A percentile compares a stretch with the other conserved stretches of the same genome.
These are phyloP conservation scores for Anisognathus igniventris DNA, from an alignment of 2,797 vertebrate species.

Conservation along the genomic window DNA sequence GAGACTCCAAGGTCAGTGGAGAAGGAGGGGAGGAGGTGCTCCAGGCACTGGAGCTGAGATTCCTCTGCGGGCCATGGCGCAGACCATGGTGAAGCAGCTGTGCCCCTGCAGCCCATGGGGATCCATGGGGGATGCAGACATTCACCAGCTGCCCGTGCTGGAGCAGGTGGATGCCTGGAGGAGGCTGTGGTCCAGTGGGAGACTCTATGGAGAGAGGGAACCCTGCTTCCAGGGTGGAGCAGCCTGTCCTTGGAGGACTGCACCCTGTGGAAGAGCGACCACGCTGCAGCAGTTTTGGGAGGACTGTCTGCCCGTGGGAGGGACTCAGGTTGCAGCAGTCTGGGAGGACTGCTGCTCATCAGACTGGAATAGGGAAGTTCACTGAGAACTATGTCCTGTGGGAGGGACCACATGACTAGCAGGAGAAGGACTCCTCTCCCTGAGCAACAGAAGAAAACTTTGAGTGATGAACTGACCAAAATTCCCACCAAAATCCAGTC, in stretches of 20 bases:
- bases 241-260: not conserved
- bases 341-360: not conserved
- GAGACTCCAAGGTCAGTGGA: not conserved
- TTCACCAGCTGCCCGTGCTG: not conserved
- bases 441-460: no score
- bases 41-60: accelerated
- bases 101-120: not conserved
- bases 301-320: no score
- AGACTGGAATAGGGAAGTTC: not conserved
- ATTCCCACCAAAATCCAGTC: accelerated
- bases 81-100: not conserved
- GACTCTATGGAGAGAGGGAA: not conserved
- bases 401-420: not conserved
- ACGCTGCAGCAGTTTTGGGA: accelerated
- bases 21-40: not conserved
- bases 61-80: not conserved
- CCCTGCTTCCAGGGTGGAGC: not conserved
- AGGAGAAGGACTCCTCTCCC: not conserved
- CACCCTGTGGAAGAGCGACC: not conserved
- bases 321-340: no score
- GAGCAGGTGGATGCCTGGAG: not conserved
- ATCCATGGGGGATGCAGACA: not conserved
- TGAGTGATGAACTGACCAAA: accelerated
- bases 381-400: not conserved
- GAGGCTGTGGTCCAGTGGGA: not conserved